Conservation (phyloP, 2,888 invertebrate genomes). For the Lithophane semibrunnea region DNA sequence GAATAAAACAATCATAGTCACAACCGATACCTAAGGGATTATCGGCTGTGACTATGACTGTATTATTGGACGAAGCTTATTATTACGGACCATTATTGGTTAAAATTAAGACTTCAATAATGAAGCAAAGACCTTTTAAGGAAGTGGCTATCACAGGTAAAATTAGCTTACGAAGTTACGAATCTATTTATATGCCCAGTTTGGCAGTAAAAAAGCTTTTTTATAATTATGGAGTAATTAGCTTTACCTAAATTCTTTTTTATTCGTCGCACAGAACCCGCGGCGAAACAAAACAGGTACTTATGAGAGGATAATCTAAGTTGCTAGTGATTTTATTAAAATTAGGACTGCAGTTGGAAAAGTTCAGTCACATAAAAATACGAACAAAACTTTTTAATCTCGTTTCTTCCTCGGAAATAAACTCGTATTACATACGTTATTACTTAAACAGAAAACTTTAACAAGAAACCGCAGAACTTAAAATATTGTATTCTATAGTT, state of each 20-base stretch:
- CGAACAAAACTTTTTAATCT: constrained; percentile 37
- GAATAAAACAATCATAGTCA: no score
- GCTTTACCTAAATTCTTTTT: not conserved
- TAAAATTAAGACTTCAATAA: no score
- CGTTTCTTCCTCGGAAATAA: constrained; percentile 14
- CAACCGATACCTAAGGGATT: no score
- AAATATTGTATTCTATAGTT: constrained; percentile 18
- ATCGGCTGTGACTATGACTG: not conserved
- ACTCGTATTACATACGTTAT: not conserved
- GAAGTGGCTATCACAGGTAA: no score
- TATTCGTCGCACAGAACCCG: not conserved
- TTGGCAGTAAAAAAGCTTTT: no score
- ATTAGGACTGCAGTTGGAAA: not conserved
- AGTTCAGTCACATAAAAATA: constrained; percentile 26
- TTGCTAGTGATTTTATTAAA: constrained; percentile 23
- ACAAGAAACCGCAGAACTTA: not conserved
- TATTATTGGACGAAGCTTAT: no score
- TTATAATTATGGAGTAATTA: not conserved
- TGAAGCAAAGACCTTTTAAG: no score
- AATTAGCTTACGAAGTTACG: no score
- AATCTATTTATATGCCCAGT: no score
- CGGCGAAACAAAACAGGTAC: not conserved
- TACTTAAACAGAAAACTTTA: constrained; percentile 2
- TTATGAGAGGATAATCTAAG: not conserved
- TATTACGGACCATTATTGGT: no score